Evolutionary conservation across 2,888 invertebrate species (phyloP).

Genomic region (Dynastes grantii): DNA sequence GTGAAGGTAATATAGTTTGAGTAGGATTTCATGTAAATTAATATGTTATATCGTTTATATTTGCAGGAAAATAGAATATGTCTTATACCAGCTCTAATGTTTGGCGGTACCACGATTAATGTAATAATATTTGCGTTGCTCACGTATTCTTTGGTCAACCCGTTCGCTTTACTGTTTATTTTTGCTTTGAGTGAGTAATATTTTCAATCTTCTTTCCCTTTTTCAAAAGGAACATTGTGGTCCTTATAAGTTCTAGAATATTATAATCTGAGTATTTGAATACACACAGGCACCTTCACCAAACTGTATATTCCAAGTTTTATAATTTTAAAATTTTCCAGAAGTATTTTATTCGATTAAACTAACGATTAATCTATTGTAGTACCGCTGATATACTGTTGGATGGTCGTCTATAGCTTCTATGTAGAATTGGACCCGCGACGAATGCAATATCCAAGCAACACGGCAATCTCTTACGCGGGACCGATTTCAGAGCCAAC

Average conservation of each 20-base stretch:
- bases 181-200: slow-evolving; percentile 25
- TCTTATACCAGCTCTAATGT: slow-evolving; percentile 14
- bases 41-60: background rate
- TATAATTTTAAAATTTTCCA: too few relatives aligned
- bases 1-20: background rate
- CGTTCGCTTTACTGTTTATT: background rate
- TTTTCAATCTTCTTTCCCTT: too few relatives aligned
- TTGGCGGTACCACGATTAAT: slow-evolving; percentile 15
- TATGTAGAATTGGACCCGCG: slow-evolving; percentile 31
- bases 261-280: too few relatives aligned
- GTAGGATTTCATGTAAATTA: background rate
- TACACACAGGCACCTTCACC: too few relatives aligned
- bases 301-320: too few relatives aligned
- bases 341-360: too few relatives aligned
- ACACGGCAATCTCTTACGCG: slow-evolving; percentile 16
- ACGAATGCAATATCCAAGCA: slow-evolving; percentile 16
- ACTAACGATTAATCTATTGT: background rate
- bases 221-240: too few relatives aligned
- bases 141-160: slow-evolving; percentile 11
- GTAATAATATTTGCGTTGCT: background rate
- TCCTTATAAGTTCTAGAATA: too few relatives aligned
- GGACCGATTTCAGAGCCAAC: background rate
- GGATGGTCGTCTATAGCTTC: slow-evolving; percentile 38
- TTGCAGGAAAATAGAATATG: slow-evolving; percentile 22
- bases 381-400: slow-evolving; percentile 28